These are phyloP conservation scores for Hypocryptadius cinnamomeus DNA, from an alignment of 2,113 vertebrate genomes.

Conservation along the genomic window DNA sequence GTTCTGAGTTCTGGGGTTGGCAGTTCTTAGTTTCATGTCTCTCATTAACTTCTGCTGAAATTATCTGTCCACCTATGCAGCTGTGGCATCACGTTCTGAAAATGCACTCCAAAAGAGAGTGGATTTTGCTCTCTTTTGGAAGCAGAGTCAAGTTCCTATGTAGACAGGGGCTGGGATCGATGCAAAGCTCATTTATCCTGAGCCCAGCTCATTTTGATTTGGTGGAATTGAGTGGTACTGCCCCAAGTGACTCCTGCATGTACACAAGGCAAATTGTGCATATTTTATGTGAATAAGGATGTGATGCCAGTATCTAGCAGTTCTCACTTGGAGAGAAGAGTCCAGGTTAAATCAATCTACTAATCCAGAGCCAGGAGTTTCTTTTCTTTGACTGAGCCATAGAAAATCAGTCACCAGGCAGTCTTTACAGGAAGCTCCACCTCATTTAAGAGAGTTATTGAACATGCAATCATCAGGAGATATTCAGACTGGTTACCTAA, in stretches of 20 bases:
- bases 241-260: background rate
- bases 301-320: background rate
- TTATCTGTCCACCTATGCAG: background rate
- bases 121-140: background rate
- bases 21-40: background rate
- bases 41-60: background rate
- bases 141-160: background rate
- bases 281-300: background rate
- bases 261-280: fast-evolving
- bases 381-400: background rate
- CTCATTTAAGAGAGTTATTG: background rate
- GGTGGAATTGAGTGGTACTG: background rate
- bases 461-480: background rate
- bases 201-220: background rate
- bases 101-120: background rate
- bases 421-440: background rate
- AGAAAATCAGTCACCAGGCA: background rate
- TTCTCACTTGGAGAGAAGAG: background rate
- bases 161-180: background rate
- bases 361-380: background rate
- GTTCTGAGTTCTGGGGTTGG: background rate
- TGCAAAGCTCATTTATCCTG: background rate
- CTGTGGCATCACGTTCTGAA: background rate
- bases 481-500: background rate
- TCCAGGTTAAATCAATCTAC: background rate